Evolutionary conservation across 2,888 invertebrate genomes (phyloP), one percentile per base, ranked within the genome.

Genomic region (Mesorhabditis sp.): DNA sequence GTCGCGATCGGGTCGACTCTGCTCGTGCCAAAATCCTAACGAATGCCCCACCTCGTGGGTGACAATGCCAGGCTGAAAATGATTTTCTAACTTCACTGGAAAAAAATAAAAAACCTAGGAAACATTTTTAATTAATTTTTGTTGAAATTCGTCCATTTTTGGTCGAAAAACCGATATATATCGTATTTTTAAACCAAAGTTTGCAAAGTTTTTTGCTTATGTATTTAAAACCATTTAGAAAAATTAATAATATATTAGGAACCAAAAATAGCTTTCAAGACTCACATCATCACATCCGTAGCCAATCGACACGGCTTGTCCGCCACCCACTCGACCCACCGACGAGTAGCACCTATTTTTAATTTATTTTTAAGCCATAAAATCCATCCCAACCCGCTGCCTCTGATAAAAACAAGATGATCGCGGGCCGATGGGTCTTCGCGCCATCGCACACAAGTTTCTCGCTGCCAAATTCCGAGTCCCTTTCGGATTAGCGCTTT

Each of bases 11-110:
- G 79, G 78, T 6, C 83, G 73, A 2, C 80, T 80, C 67, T 83
- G 83, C 65, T 83, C 83, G 68, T 83, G 83, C 83, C 83, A 83
- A 70, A 83, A 83, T 15, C 83, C 82, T 0, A 83, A 75, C 0
- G 83, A 74, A 67, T 83, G 83, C 3, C 82, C 83, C 3, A 83
- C 82, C 74, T 83, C 83, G 68, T 83, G 83, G 41, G 77, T 73
- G 2, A 84, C 80, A 4, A 83, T 83, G 66, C 83, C 83, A 70
- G 74, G 76, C 82, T 82, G 69, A 28, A 77, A 70, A 61, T 15
- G 28, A 1, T 28, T 28, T 28, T 28, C 2, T 28, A 28, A 28
- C 28, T 28, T 28, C 28, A 28, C 28, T 28, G 28, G 28, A 28
- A 28, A 28, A 28, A 28, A 28, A 28, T 28, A 28, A 28, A 28